phyloP scores from a whole-genome alignment of 2,797 vertebrate genomes.

The Spatula versicolor region DNA sequence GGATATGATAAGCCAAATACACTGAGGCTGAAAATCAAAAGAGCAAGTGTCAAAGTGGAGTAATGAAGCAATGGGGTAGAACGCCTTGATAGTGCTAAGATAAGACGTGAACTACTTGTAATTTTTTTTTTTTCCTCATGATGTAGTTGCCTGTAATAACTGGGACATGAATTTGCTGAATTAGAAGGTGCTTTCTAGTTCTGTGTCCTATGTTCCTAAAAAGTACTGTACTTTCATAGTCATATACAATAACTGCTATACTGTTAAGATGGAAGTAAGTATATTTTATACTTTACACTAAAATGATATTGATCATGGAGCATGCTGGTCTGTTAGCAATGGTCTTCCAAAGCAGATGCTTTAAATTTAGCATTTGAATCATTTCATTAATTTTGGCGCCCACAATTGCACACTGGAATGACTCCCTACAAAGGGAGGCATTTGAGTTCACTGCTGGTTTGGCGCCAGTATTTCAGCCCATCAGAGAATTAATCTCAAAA shows the following conservation, averaged over 20 bases:
- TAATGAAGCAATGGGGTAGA: background rate
- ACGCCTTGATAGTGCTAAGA: background rate
- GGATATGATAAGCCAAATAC: background rate
- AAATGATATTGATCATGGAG: background rate
- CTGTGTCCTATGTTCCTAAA: background rate
- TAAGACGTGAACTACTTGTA: background rate
- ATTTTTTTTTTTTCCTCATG: background rate
- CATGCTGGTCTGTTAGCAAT: background rate
- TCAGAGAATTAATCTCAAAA: background rate
- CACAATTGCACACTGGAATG: background rate
- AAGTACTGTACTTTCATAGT: background rate
- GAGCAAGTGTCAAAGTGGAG: background rate
- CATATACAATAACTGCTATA: background rate
- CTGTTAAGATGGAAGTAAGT: background rate
- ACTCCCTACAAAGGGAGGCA: background rate
- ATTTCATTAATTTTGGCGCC: background rate
- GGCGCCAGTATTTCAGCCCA: background rate
- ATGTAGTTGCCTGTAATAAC: background rate
- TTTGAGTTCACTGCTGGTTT: conserved; percentile 2
- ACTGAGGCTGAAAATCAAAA: background rate
- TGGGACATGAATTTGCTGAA: background rate
- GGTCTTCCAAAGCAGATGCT: background rate
- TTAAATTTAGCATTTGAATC: background rate
- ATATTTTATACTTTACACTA: background rate
- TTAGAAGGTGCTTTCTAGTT: background rate